Base-by-base conservation (phyloP, 1,140 invertebrate species). In the Sinonovacula constricta region DNA sequence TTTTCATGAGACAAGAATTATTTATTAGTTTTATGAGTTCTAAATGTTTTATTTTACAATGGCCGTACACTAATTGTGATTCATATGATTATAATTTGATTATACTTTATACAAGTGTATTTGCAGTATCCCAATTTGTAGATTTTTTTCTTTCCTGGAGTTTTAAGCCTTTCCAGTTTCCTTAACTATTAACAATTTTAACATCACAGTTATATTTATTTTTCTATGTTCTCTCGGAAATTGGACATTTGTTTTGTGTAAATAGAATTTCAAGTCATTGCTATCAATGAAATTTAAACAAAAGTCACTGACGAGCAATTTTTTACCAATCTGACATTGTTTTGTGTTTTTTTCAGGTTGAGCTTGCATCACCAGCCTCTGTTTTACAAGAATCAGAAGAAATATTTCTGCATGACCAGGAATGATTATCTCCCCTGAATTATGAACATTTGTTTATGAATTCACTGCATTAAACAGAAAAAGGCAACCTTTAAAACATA, bases 371-470 rank as follows among this genome's bases (percentile, higher is more conserved):
- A 80, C 39, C 85, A 33, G 84, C 87, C 34, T 70, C 71, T 10
- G 89, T 90, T 3, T 63, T 90, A 77, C 84, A 84, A 60, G 87
- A 89, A 68, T 83, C 86, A 12, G 84, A 89, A 67, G 87, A 90
- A 56, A 60, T 65, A 45, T 89, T 89, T 83, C 76, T 89, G 74
- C 86, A 87, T 77, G 88, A 89, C 57, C 85, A 86, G 66, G 86
- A 88, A 45, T 88, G 79, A 78, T 14, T 33, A 14, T 49, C 28
- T 26, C 2, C 22, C 30, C 22, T 28, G 7, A 45, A 10, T 45
- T 45, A 45, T 45, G 7, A 45, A 10, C 39, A 45, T n/a, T n/a
- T n/a, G n/a, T n/a, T n/a, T n/a, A n/a, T n/a, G n/a, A n/a, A n/a
- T n/a, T n/a, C n/a, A n/a, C n/a, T n/a, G n/a, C n/a, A n/a, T n/a